Evolutionary conservation across 2,797 vertebrate species (phyloP).

Genomic region (Cuculus canorus): DNA sequence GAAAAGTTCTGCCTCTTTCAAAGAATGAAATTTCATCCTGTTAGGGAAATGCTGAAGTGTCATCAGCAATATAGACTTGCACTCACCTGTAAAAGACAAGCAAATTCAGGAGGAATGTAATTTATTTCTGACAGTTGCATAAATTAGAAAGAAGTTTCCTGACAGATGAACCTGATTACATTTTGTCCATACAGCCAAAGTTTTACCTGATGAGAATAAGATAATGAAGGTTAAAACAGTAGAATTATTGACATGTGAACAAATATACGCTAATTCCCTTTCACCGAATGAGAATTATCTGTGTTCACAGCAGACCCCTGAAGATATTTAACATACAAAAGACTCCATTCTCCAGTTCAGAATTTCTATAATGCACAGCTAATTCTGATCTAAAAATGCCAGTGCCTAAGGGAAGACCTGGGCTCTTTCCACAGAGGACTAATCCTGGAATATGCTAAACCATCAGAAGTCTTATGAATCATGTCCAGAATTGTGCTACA

Average conservation of each 20-base stretch:
- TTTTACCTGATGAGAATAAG: background rate
- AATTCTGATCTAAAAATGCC: background rate
- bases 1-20: background rate
- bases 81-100: background rate
- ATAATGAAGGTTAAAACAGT: background rate
- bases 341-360: background rate
- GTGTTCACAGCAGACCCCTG: background rate
- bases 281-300: background rate
- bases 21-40: background rate
- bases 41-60: background rate
- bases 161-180: background rate
- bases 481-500: background rate
- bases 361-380: background rate
- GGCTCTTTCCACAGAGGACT: background rate
- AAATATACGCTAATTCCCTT: background rate
- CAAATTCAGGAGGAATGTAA: background rate
- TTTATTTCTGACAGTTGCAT: background rate
- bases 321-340: background rate
- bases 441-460: background rate
- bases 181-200: background rate
- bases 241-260: background rate
- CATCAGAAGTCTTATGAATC: background rate
- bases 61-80: background rate
- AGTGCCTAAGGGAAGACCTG: background rate
- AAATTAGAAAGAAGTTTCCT: background rate